A percentile compares a stretch with the other conserved stretches of the same genome.
Conservation (phyloP, 2,888 invertebrate species). For the Glyphotaelius pellucidus region DNA sequence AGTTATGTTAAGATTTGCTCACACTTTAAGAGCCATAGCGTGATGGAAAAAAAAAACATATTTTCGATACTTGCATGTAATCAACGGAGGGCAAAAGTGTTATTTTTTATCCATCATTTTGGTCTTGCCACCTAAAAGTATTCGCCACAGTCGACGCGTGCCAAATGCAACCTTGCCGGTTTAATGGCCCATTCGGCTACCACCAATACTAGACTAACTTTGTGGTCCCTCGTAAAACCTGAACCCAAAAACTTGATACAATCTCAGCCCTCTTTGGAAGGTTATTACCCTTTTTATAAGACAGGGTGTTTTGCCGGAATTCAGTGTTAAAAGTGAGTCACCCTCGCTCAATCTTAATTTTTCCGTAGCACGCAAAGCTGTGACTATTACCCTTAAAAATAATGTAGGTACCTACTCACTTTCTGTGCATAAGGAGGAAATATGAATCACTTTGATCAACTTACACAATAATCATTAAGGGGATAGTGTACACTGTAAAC, state of each 20-base stretch:
- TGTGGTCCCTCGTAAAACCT: neutral
- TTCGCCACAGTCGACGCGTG: slow-evolving; percentile 11
- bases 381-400: slow-evolving; percentile 10
- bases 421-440: neutral
- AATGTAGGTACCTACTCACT: slow-evolving; percentile 14
- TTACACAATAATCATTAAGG: slow-evolving; percentile 8
- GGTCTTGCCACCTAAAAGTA: slow-evolving; percentile 7
- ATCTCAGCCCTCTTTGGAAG: neutral
- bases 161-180: slow-evolving; percentile 37
- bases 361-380: slow-evolving; percentile 24
- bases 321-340: neutral
- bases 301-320: neutral
- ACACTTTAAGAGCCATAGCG: neutral
- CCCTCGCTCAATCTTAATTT: slow-evolving; percentile 21
- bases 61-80: slow-evolving; percentile 2
- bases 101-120: neutral
- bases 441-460: slow-evolving; percentile 29
- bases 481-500: neutral
- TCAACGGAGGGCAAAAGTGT: neutral
- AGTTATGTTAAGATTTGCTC: neutral
- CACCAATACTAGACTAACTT: neutral
- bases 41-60: neutral
- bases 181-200: slow-evolving; percentile 3
- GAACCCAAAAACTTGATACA: neutral
- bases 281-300: neutral